A percentile compares a stretch with the other conserved stretches of the same genome.
Conservation (phyloP, 2,888 invertebrate species). For the Palloptera scutellata region DNA sequence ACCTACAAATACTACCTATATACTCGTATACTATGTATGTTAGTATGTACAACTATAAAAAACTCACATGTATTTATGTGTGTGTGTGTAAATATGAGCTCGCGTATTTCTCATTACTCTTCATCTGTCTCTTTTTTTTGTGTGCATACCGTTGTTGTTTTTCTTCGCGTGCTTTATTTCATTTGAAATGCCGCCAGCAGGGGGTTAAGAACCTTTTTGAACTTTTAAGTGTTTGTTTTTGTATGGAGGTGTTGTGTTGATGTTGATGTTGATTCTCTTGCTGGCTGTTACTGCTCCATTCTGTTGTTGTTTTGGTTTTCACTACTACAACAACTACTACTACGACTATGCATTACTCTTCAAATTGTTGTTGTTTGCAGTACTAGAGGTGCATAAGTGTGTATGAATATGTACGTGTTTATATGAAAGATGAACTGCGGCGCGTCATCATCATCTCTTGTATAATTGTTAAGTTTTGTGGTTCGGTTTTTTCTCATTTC, state of each 20-base stretch:
- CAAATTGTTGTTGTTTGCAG: neutral
- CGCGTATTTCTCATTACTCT: too few relatives aligned
- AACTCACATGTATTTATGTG: too few relatives aligned
- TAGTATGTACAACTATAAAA: too few relatives aligned
- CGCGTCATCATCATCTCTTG: neutral
- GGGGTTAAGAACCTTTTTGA: conserved; percentile 61
- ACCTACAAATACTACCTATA: too few relatives aligned
- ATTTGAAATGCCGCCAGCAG: conserved; percentile 47
- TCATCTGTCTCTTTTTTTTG: neutral
- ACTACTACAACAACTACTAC: neutral
- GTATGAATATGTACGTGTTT: conserved; percentile 4
- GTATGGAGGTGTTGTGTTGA: neutral
- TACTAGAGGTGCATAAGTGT: too few relatives aligned
- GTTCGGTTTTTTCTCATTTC: neutral
- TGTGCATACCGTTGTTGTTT: neutral
- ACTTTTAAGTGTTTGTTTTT: conserved; percentile 56
- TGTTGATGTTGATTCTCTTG: neutral
- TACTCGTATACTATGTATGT: too few relatives aligned
- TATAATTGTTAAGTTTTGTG: conserved; percentile 7
- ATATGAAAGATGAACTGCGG: neutral
- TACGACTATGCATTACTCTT: too few relatives aligned
- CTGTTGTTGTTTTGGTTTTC: neutral
- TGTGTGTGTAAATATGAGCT: too few relatives aligned
- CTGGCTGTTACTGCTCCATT: neutral
- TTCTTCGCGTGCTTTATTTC: neutral